A percentile compares a stretch with the other conserved stretches of the same genome.
phyloP scores from a whole-genome alignment of 2,888 invertebrate species.

The Lymantria monacha region DNA sequence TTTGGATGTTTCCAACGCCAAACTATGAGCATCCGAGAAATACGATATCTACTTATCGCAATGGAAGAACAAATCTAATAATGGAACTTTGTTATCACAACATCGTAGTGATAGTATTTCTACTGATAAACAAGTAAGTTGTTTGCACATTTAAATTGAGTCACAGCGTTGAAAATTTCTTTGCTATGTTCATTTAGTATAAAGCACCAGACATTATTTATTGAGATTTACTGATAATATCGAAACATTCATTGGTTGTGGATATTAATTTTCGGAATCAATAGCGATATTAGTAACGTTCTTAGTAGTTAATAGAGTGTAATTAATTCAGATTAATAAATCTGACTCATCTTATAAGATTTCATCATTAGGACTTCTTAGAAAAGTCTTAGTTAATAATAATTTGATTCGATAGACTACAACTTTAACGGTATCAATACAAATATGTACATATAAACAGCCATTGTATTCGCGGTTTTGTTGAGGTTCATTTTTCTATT shows the following conservation, averaged over 20 bases:
- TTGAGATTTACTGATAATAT: background rate
- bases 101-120: slow-evolving; percentile 11
- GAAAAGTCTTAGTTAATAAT: no score
- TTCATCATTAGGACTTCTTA: no score
- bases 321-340: no score
- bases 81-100: slow-evolving; percentile 21
- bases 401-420: no score
- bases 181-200: background rate
- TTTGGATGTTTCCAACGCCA: slow-evolving; percentile 10
- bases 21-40: slow-evolving; percentile 22
- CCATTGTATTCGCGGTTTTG: no score
- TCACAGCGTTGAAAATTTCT: background rate
- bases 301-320: no score
- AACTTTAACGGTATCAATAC: no score
- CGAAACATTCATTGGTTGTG: background rate
- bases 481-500: no score
- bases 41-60: slow-evolving; percentile 1
- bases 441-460: no score
- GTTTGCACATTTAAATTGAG: background rate
- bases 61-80: slow-evolving; percentile 4
- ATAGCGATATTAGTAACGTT: no score
- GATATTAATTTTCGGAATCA: background rate
- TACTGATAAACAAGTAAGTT: background rate
- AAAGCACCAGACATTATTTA: background rate
- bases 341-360: no score